Base-by-base conservation (phyloP, 2,797 vertebrate species). In the Pygocentrus nattereri region DNA sequence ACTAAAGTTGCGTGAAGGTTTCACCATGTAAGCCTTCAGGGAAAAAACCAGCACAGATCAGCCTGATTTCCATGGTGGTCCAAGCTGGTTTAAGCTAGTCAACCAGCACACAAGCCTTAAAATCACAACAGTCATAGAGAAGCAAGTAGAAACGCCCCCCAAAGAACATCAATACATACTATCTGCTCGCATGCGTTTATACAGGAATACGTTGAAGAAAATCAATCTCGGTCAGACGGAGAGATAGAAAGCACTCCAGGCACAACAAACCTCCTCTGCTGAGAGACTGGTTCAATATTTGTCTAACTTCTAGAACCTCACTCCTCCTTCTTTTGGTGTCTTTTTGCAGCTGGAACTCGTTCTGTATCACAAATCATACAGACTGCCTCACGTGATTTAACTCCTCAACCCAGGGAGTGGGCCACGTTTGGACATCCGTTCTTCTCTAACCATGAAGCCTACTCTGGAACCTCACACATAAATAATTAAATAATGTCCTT, bases 191-290 rank as follows among this genome's bases (percentile, higher is more conserved):
- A 10, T 6, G 16, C 3, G 21, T 59, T n/a, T 12, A 2, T 25
- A 59, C 8, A 59, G 23, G 11, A 59, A 25, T 11, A 58, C 25
- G n/a, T 5, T 23, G n/a, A 58, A 58, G 54, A 58, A 58, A 23
- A 58, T 58, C 54, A n/a, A 23, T 58, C 54, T 58, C n/a, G 6
- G 54, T 23, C 34, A 67, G 58, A 73, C 18, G 49, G 50, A 59
- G 59, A 76, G 64, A 47, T 61, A 76, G 68, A 23, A 25, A 64
- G 15, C 61, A 64, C 61, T 34, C 27, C 16, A 64, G 62, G 31
- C 62, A 67, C 19, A 44, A 44, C 41, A 44, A 44, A 44, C 62
- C 19, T 67, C 31, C 62, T 64, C 4, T 34, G 61, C 61, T 64
- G 21, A 34, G 15, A 64, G 25, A 64, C 5, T n/a, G 34, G 18